These are phyloP conservation scores for Himalopsyche tibetana DNA, from an alignment of 2,888 invertebrate species.

Conservation along the genomic window DNA sequence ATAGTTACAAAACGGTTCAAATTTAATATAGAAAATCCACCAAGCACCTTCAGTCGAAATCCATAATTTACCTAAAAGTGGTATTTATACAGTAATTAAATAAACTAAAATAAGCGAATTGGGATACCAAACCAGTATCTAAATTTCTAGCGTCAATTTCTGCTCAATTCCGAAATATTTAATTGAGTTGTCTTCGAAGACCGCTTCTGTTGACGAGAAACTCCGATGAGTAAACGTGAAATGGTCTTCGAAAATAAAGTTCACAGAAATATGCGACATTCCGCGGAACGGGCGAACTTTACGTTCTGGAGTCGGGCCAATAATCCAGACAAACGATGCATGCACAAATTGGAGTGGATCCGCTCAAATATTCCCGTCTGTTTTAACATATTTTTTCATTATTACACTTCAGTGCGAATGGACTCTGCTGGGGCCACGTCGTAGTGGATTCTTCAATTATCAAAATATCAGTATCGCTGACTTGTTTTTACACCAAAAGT, in stretches of 20 bases:
- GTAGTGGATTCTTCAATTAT: neutral
- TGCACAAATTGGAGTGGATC: neutral
- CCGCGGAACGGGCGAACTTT: neutral
- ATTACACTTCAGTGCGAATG: neutral
- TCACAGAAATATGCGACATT: neutral
- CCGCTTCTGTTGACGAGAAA: neutral
- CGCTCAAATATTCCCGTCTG: neutral
- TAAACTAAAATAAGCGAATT: no score
- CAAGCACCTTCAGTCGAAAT: no score
- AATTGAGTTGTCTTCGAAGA: no score
- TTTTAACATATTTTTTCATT: neutral
- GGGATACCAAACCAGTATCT: no score
- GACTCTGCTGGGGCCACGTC: neutral
- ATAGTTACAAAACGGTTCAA: no score
- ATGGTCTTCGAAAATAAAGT: slow-evolving; percentile 9
- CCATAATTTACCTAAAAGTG: no score
- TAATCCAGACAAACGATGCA: neutral
- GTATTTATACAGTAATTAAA: no score
- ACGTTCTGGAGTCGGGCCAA: neutral
- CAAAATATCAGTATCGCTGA: no score
- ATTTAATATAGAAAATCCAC: no score
- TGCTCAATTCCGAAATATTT: no score
- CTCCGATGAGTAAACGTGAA: neutral
- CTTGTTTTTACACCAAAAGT: no score
- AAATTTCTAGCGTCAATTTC: no score